Base-by-base conservation (phyloP, 2,113 vertebrate genomes). In the Tenebrosternarchus preto region DNA sequence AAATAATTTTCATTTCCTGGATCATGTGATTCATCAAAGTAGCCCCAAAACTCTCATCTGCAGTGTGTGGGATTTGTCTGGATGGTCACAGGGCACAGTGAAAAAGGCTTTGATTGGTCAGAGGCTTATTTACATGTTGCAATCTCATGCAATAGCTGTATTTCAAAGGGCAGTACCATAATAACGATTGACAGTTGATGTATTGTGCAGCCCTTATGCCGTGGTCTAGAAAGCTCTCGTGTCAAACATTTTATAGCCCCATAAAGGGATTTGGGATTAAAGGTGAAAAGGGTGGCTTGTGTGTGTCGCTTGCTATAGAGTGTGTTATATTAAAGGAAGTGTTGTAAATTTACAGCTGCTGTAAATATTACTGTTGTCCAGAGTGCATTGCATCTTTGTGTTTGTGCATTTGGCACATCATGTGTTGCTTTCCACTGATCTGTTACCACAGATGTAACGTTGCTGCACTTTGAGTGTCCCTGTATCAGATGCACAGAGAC, bases 381-480 rank as follows among this genome's bases (percentile, higher is more conserved):
- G 53, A 16, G 53, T 17, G 11, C 33, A 25, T 7, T 24, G 31
- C 7, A 15, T 53, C 6, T 33, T n/a, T 56, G 6, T 73, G 56
- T 36, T 31, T 50, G 55, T 74, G 39, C 17, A 16, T 17, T 9
- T 15, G 73, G 19, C 8, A 16, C 22, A 6, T 72, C 19, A 2
- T 75, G 9, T 24, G 15, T 29, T 25, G 20, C 50, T 4, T 80
- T 73, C 25, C 7, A 16, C 53, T 67, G 20, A 25, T 46, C 29
- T 61, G 31, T 69, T n/a, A 33, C 31, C 46, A 3, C 53, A 56
- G 61, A 6, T 16, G 8, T 56, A 39, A 20, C 56, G 53, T 31
- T 68, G 20, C 70, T 75, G 6, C 36, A 80, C 50, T 64, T 27
- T 29, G 31, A 27, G 39, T 36, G 71, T 70, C 46, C 56, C 29